Conservation (phyloP, 2,113 vertebrate species). For the Lophotis ruficrista region DNA sequence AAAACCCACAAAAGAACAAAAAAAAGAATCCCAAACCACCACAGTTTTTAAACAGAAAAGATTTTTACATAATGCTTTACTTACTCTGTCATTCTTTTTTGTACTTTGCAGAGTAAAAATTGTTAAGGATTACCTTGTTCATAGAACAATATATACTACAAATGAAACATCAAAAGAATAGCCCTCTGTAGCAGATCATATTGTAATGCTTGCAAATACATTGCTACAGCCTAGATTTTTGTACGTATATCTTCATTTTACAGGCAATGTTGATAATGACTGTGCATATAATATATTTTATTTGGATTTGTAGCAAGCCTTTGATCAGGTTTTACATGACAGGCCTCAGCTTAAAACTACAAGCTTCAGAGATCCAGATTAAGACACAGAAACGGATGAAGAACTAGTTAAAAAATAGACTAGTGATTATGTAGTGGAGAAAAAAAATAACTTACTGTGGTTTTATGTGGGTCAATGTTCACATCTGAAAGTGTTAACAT, state of each 20-base stretch:
- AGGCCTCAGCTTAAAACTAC: slow-evolving; percentile 40
- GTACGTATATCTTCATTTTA: slow-evolving; percentile 42
- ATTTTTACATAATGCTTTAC: background rate
- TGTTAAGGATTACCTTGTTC: slow-evolving; percentile 33
- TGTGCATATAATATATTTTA: slow-evolving; percentile 34
- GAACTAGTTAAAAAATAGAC: slow-evolving; percentile 10
- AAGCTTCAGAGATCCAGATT: slow-evolving; percentile 43
- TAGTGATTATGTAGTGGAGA: background rate
- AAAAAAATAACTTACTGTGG: background rate
- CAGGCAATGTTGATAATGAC: slow-evolving; percentile 28
- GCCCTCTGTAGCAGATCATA: slow-evolving; percentile 6
- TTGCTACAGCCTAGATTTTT: background rate
- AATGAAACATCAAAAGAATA: slow-evolving; percentile 44
- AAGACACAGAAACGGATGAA: slow-evolving; percentile 28
- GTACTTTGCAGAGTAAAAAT: background rate
- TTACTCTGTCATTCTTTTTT: background rate
- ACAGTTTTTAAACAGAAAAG: background rate
- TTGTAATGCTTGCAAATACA: slow-evolving; percentile 45
- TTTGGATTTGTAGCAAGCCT: slow-evolving; percentile 54
- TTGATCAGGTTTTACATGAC: slow-evolving; percentile 56
- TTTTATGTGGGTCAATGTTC: slow-evolving; percentile 10
- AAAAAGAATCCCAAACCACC: rapidly evolving
- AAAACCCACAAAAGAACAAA: rapidly evolving
- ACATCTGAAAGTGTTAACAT: background rate
- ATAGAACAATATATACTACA: slow-evolving; percentile 25